Evolutionary conservation across 2,888 invertebrate genomes (phyloP).

Genomic region (Dryomyza anilis): DNA sequence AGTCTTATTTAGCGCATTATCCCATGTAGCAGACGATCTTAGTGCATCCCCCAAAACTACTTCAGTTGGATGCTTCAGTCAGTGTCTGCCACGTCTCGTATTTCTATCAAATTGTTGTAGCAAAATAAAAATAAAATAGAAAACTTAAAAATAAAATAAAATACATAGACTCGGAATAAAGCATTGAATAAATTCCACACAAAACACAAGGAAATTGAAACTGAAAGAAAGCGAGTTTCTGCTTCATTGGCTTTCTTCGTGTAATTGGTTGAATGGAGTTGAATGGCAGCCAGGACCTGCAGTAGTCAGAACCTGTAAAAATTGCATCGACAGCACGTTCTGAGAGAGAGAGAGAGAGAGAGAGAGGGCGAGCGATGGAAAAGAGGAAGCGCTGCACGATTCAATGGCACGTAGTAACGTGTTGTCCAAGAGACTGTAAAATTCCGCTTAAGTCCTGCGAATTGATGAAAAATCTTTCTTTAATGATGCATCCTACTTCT

Average conservation of each 20-base stretch:
- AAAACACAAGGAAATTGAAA: slow-evolving; percentile 19
- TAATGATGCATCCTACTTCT: slow-evolving; percentile 19
- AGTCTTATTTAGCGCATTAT: neutral
- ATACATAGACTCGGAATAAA: too few species aligned
- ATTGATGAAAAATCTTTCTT: slow-evolving; percentile 19
- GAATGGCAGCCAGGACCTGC: neutral
- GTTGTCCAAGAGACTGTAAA: neutral
- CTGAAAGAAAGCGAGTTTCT: slow-evolving; percentile 25
- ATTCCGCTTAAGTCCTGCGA: slow-evolving; percentile 24
- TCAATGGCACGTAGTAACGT: neutral
- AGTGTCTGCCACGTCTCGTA: neutral
- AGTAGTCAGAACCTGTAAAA: neutral
- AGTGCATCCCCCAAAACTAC: neutral
- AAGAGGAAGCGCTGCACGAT: too few species aligned
- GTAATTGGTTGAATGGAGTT: slow-evolving; percentile 24
- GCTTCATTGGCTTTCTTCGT: slow-evolving; percentile 25
- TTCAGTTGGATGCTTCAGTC: neutral
- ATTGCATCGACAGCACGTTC: slow-evolving; percentile 18
- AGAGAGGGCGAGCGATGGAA: too few species aligned
- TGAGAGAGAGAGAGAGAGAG: neutral
- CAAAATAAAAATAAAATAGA: slow-evolving; percentile 9
- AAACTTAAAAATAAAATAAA: too few species aligned
- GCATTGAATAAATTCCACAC: slow-evolving; percentile 9
- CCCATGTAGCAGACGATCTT: neutral
- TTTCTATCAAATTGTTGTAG: slow-evolving; percentile 20